Conservation (phyloP, 2,797 vertebrate species). For the Thripadectes ignobilis region DNA sequence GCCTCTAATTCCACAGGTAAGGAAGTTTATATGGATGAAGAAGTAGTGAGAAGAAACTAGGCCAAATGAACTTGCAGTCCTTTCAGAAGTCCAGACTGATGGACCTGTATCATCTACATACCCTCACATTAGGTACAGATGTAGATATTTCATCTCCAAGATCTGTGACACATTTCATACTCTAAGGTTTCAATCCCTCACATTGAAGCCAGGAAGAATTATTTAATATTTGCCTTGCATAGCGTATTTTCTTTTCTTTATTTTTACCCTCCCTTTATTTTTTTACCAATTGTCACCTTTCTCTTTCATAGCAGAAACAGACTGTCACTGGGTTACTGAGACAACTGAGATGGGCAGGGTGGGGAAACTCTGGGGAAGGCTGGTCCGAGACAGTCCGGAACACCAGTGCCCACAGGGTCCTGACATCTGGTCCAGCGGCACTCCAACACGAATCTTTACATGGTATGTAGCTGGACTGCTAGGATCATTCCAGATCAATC, state of each 20-base stretch:
- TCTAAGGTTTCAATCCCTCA: background rate
- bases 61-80: background rate
- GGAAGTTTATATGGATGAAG: background rate
- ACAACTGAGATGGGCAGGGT: background rate
- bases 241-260: background rate
- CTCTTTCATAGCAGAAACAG: background rate
- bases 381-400: background rate
- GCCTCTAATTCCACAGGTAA: background rate
- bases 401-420: background rate
- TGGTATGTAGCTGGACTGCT: background rate
- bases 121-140: background rate
- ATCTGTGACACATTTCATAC: background rate
- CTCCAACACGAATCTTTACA: fast-evolving
- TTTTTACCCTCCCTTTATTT: fast-evolving
- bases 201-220: background rate
- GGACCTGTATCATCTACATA: background rate
- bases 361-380: no score
- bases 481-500: background rate
- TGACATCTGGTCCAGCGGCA: fast-evolving
- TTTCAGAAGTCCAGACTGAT: background rate
- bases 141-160: background rate
- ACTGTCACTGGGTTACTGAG: background rate
- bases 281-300: background rate
- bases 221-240: background rate
- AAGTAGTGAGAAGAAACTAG: background rate